Conservation (phyloP, 2,888 invertebrate species). For the Autographa gamma region DNA sequence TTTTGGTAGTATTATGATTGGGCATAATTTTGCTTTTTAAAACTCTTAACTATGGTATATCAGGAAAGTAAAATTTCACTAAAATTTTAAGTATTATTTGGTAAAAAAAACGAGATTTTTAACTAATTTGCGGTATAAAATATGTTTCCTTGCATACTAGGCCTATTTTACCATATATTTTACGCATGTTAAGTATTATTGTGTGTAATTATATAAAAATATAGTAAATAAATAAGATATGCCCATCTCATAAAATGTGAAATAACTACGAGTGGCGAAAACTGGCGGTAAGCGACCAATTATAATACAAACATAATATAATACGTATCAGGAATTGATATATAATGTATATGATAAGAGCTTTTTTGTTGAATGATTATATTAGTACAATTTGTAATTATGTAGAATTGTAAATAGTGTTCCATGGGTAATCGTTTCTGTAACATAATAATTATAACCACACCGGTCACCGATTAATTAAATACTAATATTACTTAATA, state of each 20-base stretch:
- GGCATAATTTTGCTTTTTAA: not conserved
- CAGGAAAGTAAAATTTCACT: not conserved
- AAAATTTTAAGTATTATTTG: not conserved
- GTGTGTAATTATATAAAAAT: not conserved
- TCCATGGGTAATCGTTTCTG: slow-evolving; percentile 23
- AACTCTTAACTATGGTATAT: not conserved
- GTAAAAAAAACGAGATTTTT: not conserved
- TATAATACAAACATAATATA: no score
- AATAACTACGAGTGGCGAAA: slow-evolving; percentile 12
- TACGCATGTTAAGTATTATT: not conserved
- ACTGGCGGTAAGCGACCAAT: slow-evolving; percentile 36
- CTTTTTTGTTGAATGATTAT: slow-evolving; percentile 50
- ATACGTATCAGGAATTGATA: slow-evolving; percentile 45
- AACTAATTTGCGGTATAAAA: no score
- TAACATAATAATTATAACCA: slow-evolving; percentile 2
- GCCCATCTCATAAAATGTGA: slow-evolving; percentile 8
- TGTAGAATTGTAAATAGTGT: slow-evolving; percentile 39
- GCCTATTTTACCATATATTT: not conserved
- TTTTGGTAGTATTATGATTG: not conserved
- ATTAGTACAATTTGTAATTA: slow-evolving; percentile 62
- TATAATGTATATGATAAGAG: slow-evolving; percentile 32
- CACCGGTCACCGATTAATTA: not conserved
- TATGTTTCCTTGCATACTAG: not conserved
- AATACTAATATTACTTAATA: not conserved
- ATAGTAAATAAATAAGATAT: not conserved